Conservation (phyloP, 2,113 vertebrate species). For the Saiga tatarica region DNA sequence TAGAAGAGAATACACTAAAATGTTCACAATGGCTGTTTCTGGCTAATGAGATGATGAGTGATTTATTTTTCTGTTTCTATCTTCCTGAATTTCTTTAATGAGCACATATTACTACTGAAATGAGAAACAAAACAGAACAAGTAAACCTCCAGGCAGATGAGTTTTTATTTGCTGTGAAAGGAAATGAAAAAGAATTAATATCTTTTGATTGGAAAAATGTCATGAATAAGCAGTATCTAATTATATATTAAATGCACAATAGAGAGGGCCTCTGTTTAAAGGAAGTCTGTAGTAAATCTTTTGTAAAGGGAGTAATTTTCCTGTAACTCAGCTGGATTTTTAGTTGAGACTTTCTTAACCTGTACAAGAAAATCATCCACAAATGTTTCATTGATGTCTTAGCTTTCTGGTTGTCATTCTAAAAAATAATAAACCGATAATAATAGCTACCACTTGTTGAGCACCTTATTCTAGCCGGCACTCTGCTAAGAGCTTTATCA, state of each 20-base stretch:
- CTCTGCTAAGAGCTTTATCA: background rate
- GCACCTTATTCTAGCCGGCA: background rate
- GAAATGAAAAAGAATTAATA: slow-evolving; percentile 34
- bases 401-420: slow-evolving; percentile 31
- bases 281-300: background rate
- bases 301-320: slow-evolving; percentile 43
- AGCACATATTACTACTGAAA: background rate
- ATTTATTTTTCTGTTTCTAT: background rate
- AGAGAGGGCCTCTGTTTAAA: background rate
- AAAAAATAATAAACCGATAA: background rate
- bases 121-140: background rate
- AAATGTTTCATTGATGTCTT: slow-evolving; percentile 28
- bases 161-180: slow-evolving; percentile 24
- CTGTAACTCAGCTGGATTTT: slow-evolving; percentile 44
- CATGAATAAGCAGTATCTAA: background rate
- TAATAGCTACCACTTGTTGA: slow-evolving; percentile 28
- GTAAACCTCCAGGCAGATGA: background rate
- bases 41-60: background rate
- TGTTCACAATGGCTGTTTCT: background rate
- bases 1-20: background rate
- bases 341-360: background rate
- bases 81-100: background rate
- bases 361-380: slow-evolving; percentile 24
- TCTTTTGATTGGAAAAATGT: slow-evolving; percentile 40
- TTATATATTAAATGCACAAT: background rate